Evolutionary conservation across 2,797 vertebrate genomes (phyloP), one percentile per base, ranked within the genome.

Genomic region (Chelmon rostratus): DNA sequence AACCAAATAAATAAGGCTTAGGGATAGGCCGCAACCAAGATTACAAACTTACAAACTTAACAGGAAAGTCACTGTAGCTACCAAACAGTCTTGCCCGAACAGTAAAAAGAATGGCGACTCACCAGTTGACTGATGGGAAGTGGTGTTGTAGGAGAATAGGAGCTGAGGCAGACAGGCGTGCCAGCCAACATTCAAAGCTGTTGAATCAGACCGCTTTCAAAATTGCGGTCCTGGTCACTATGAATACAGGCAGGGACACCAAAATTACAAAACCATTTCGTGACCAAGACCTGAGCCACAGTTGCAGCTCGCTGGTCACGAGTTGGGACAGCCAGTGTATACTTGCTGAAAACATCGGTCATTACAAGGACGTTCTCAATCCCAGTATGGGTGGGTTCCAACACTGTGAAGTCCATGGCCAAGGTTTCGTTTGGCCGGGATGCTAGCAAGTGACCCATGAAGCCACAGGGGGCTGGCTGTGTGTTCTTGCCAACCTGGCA

Each of bases 121-220:
- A 0, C 64, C 78, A 38, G 57, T 80, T 0, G 56, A 0, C 6
- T 80, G 70, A 47, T 74, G 78, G 0, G 70, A 56, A 0, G 78
- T 80, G 3, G 53, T 59, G 23, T 65, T 65, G 4, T 64, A 68
- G 7, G 46, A 7, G 8, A 19, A 47, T 46, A 47, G 18, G 46
- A 47, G 6, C 18, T 47, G 58, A 9, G 37, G n/a, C 58, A 62
- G 9, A 10, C 37, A 62, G 11, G 58, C n/a, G 18, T 16, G 16
- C 58, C 58, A 62, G 37, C 40, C 58, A 62, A 58, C 37, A 2
- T 5, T 62, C 58, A 62, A 7, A 62, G 37, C 13, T 62, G 58
- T n/a, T 25, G 37, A 10, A 62, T 16, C 4, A 42, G 10, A 2
- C 13, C 40, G 8, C 37, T 62, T 8, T 62, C 57, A n/a, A 40